These are phyloP conservation scores for Hydrozoanthus tunicans DNA, from an alignment of 64 coral and sea anemone species.

Conservation along the genomic window DNA sequence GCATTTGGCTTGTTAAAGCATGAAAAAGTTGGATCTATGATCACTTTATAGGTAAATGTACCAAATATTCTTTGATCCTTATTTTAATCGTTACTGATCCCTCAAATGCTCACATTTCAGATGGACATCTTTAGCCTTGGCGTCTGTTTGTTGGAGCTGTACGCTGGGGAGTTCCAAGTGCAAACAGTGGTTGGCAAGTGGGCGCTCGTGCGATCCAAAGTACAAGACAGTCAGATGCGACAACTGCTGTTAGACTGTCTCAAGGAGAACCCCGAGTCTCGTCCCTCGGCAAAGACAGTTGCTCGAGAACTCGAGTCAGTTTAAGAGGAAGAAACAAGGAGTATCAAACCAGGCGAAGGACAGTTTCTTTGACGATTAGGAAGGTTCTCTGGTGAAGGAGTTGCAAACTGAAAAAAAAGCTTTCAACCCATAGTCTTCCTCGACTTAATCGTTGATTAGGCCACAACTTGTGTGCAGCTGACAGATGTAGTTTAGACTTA, in stretches of 20 bases:
- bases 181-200: constrained; percentile 18
- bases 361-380: too few relatives aligned
- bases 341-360: too few relatives aligned
- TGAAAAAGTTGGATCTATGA: too few relatives aligned
- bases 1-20: too few relatives aligned
- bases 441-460: too few relatives aligned
- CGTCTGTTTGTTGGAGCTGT: constrained; percentile 40
- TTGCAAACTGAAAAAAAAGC: too few relatives aligned
- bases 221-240: constrained; percentile 18
- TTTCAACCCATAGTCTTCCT: too few relatives aligned
- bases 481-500: too few relatives aligned
- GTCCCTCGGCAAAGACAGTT: constrained; percentile 1
- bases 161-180: constrained; percentile 22
- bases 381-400: too few relatives aligned
- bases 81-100: not conserved
- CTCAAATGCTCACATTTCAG: constrained; percentile 1
- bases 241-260: constrained; percentile 35
- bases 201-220: constrained; percentile 29
- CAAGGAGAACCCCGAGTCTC: constrained; percentile 22
- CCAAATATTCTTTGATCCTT: not conserved
- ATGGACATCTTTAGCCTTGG: constrained; percentile 56
- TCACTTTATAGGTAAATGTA: too few relatives aligned
- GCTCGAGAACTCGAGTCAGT: not conserved
- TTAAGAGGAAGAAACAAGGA: not conserved
- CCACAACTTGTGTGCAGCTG: too few relatives aligned